Evolutionary conservation across 2,888 invertebrate genomes (phyloP).

Genomic region (Cephus runcator): DNA sequence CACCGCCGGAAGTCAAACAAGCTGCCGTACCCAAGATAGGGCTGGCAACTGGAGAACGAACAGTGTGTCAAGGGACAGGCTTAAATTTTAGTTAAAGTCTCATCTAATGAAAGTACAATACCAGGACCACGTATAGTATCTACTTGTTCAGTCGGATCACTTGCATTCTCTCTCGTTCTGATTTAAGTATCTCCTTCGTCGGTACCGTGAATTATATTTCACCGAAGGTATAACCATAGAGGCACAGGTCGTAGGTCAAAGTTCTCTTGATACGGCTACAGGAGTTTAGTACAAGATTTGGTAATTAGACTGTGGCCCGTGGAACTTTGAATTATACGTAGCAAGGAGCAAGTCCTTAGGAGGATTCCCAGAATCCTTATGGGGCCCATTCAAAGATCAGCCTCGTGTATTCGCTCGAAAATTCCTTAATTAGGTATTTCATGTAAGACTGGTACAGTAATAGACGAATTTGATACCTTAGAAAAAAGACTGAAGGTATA

Average conservation of each 20-base stretch:
- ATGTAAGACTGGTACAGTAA: background rate
- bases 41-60: conserved; percentile 27
- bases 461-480: background rate
- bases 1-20: conserved; percentile 59
- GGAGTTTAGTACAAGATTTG: conserved; percentile 50
- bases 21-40: conserved; percentile 58
- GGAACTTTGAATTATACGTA: conserved; percentile 62
- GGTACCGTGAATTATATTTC: background rate
- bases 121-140: background rate
- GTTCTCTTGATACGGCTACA: conserved; percentile 32
- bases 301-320: conserved; percentile 58
- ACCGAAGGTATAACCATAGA: background rate
- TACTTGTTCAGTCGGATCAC: background rate
- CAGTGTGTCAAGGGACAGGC: conserved; percentile 21
- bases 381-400: conserved; percentile 42
- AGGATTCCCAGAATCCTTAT: conserved; percentile 40
- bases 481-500: background rate
- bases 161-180: background rate
- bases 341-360: conserved; percentile 35
- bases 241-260: conserved; percentile 36
- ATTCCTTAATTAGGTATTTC: background rate
- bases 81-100: conserved; percentile 47
- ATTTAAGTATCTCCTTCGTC: background rate
- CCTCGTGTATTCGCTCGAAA: background rate
- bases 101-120: conserved; percentile 29